A percentile compares a stretch with the other conserved stretches of the same genome.
Conservation (phyloP, 2,888 invertebrate species). For the Tyria jacobaeae region DNA sequence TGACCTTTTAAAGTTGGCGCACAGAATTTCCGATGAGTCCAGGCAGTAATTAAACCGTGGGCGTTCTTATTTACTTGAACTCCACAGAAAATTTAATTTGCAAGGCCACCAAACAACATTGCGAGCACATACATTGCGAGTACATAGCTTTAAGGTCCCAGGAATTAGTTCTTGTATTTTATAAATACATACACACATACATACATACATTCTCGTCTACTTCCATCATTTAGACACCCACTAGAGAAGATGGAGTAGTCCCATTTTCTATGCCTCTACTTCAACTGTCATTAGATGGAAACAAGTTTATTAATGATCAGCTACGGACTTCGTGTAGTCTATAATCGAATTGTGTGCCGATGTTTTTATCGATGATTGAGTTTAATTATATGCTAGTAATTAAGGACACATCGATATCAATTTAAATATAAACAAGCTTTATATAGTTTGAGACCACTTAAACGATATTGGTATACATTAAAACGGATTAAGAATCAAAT, state of each 20-base stretch:
- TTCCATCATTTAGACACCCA: no score
- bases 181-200: no score
- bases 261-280: neutral
- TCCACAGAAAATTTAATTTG: neutral
- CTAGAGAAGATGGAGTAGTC: no score
- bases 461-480: neutral
- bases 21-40: conserved; percentile 17
- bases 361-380: conserved; percentile 5
- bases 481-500: neutral
- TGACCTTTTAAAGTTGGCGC: conserved; percentile 20
- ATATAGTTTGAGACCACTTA: neutral
- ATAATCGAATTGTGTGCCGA: conserved; percentile 1
- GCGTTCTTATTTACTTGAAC: conserved; percentile 5
- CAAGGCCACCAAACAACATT: neutral
- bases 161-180: conserved; percentile 7
- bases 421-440: neutral
- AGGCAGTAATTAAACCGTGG: conserved; percentile 6
- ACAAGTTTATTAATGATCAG: neutral
- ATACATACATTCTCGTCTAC: no score
- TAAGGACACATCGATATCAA: neutral
- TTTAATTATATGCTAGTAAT: neutral
- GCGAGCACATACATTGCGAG: no score
- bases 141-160: neutral
- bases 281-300: neutral
- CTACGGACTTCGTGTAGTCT: neutral